Conservation (phyloP, 2,888 invertebrate genomes). For the Sarcophaga carnaria region DNA sequence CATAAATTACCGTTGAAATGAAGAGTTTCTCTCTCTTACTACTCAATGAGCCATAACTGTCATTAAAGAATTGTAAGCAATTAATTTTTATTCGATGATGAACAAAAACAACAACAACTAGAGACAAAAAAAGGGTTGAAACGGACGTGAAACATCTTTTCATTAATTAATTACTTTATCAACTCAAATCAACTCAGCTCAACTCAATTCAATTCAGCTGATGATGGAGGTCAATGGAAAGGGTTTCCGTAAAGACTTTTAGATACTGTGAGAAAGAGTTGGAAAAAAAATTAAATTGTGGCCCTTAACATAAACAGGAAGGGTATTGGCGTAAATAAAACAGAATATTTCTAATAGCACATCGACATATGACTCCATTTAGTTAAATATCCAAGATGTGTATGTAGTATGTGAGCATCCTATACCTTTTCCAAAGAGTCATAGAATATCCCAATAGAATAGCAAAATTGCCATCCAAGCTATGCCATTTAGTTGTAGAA, state of each 20-base stretch:
- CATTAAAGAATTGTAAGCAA: slow-evolving; percentile 60
- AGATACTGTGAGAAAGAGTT: neutral
- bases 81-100: slow-evolving; percentile 52
- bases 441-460: too few species aligned
- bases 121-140: slow-evolving; percentile 54
- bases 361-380: too few species aligned
- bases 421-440: too few species aligned
- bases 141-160: slow-evolving; percentile 12
- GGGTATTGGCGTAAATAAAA: too few species aligned
- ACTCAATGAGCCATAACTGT: slow-evolving; percentile 61
- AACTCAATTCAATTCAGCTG: slow-evolving; percentile 10
- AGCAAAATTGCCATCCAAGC: too few species aligned
- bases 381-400: too few species aligned
- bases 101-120: neutral
- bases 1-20: slow-evolving; percentile 55
- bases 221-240: slow-evolving; percentile 30
- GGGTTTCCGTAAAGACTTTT: neutral
- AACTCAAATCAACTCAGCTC: slow-evolving; percentile 36
- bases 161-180: slow-evolving; percentile 57
- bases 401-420: too few species aligned
- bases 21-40: slow-evolving; percentile 11
- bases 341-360: too few species aligned
- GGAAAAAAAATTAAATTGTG: too few species aligned
- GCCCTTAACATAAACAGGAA: neutral
- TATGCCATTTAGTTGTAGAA: too few species aligned